Evolutionary conservation across 2,113 vertebrate species (phyloP), one percentile per base, ranked within the genome.

Genomic region (Oreochromis tanganicae): DNA sequence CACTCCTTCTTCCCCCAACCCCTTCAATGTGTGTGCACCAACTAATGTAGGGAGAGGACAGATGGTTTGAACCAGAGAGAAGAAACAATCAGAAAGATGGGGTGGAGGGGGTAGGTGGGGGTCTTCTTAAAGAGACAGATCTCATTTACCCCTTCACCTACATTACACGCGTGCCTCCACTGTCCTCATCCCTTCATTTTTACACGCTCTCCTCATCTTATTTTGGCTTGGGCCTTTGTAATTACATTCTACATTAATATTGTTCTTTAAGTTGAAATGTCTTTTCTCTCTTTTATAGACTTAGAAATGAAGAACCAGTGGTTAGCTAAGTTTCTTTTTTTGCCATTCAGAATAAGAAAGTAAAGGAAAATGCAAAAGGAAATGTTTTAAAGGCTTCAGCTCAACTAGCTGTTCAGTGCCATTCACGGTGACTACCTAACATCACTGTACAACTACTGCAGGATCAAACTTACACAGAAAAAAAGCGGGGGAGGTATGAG

Each of bases 91-190:
- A 92, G 89, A 94, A 82, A 88, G 86, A 87, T 75, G 85, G 87
- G 86, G 90, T 34, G 82, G 90, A 85, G 84, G 10, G 56, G 21
- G 59, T 50, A 38, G 48, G 43, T 52, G 81, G 57, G 41, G 89
- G 66, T 16, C 56, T 88, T 94, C 94, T 96, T 95, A 96, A 96
- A 96, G 94, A 88, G 93, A 94, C 93, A 94, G 94, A 75, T 52
- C 86, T 54, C 86, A 5, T 89, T 94, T 94, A 89, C 90, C 93
- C 91, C 93, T 92, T 95, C 94, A 94, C 93, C 94, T 95, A 95
- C 94, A 93, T 94, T 88, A 87, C 29, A 75, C 83, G 21, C 5
- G 0, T 81, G 52, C 85, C 84, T 90, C 50, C 4, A 13, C 73
- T 29, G 7, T 24, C 27, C 43, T 36, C 41, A 16, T 52, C 81